Evolutionary conservation across 2,888 invertebrate species (phyloP), one percentile per base, ranked within the genome.

Genomic region (Reticulitermes lucifugus): DNA sequence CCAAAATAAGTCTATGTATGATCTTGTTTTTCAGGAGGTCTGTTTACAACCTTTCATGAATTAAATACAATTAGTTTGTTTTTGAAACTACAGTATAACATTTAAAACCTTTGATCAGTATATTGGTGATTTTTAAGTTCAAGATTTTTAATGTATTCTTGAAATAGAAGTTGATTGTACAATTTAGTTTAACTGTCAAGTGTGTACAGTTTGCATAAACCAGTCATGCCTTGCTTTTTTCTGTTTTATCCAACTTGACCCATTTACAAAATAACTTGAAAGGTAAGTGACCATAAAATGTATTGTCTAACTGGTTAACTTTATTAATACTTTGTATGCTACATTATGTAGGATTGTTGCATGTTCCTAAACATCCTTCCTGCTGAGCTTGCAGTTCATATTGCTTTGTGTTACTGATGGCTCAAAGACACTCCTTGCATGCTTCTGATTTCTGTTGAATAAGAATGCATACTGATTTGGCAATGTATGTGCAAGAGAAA

Each of bases 231-330:
- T 65, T 65, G 65, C 65, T 65, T 25, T 65, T 5, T 25, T 65
- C 5, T 65, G n/a, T n/a, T 12, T 46, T 73, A 73, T 73, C 41
- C 73, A 73, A 73, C 41, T n/a, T 73, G 73, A 73, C 73, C 73
- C 41, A 41, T 73, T 73, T 73, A 73, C 41, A 73, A 73, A 41
- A 73, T 73, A 73, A 73, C 22, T 41, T 25, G 73, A 41, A 41
- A 73, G 41, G 73, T 73, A 73, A 73, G 35, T 73, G 73, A 73
- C 73, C 73, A 14, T 73, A 1, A 12, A 18, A 70, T 55, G 55
- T 55, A 70, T n/a, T n/a, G n/a, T 70, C 25, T 70, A 25, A 70
- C 70, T 5, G 29, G 70, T 35, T 41, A 35, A 14, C 73, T 7
- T 73, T 2, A 73, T 41, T 73, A 21, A 9, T 73, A 41, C 22